These are phyloP conservation scores for Danaus plexippus DNA, from an alignment of 1,140 invertebrate species.

Conservation along the genomic window DNA sequence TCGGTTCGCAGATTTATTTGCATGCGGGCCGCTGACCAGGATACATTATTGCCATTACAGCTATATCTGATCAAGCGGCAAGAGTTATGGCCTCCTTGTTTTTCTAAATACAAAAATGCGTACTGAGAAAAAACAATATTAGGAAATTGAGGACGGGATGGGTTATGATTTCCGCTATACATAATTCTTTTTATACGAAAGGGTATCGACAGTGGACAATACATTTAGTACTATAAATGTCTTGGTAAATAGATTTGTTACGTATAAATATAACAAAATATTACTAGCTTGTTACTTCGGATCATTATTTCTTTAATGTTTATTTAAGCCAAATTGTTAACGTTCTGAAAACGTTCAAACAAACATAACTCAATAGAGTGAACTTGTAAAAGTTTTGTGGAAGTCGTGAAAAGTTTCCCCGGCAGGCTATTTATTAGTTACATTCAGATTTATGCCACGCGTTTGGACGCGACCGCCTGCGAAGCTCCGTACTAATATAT, in stretches of 20 bases:
- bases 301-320: too few relatives aligned
- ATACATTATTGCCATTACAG: constrained; percentile 69
- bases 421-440: constrained; percentile 50
- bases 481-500: constrained; percentile 49
- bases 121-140: constrained; percentile 42
- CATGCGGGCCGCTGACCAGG: constrained; percentile 71
- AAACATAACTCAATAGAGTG: constrained; percentile 5
- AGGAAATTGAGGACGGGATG: constrained; percentile 37
- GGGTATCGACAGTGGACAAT: constrained; percentile 25
- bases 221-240: constrained; percentile 9
- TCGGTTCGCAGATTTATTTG: constrained; percentile 70
- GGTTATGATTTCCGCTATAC: constrained; percentile 64
- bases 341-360: too few relatives aligned
- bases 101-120: constrained; percentile 62
- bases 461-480: constrained; percentile 30
- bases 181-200: constrained; percentile 48
- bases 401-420: constrained; percentile 40
- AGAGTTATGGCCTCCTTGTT: constrained; percentile 67
- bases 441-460: constrained; percentile 66
- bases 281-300: too few relatives aligned
- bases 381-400: constrained; percentile 37
- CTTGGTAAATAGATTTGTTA: too few relatives aligned
- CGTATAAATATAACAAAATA: too few relatives aligned
- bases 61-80: constrained; percentile 65
- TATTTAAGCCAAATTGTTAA: too few relatives aligned